Conservation (phyloP, 2,113 vertebrate genomes). For the Halcyon malimbica region DNA sequence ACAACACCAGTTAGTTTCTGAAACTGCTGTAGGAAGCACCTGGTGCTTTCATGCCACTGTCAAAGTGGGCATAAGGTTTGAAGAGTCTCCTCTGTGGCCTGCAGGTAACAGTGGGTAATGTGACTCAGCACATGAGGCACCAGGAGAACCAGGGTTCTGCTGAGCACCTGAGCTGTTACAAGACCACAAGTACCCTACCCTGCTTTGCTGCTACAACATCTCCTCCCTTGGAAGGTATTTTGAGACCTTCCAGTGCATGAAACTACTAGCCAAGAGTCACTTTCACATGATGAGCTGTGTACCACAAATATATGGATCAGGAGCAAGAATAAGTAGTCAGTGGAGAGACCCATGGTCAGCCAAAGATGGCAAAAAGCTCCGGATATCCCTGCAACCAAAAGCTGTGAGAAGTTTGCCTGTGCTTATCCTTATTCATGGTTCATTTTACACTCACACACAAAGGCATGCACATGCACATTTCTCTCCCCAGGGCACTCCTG, state of each 20-base stretch:
- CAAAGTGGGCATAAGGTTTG: not conserved
- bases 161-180: not conserved
- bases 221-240: not conserved
- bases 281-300: accelerated
- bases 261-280: not conserved
- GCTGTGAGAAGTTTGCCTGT: not conserved
- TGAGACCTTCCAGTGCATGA: not conserved
- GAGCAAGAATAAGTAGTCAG: not conserved
- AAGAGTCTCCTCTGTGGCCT: not conserved
- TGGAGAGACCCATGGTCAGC: not conserved
- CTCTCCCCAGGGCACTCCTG: accelerated
- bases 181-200: too few species aligned
- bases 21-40: accelerated
- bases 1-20: not conserved
- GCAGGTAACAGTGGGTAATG: accelerated
- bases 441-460: not conserved
- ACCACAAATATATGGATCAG: not conserved
- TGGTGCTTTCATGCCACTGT: accelerated
- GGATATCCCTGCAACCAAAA: not conserved
- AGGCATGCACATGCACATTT: not conserved
- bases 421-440: not conserved
- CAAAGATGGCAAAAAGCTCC: not conserved
- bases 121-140: not conserved
- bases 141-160: not conserved
- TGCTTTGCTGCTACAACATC: not conserved